phyloP scores from a whole-genome alignment of 1,140 invertebrate genomes.

The Drosophila guanche region DNA sequence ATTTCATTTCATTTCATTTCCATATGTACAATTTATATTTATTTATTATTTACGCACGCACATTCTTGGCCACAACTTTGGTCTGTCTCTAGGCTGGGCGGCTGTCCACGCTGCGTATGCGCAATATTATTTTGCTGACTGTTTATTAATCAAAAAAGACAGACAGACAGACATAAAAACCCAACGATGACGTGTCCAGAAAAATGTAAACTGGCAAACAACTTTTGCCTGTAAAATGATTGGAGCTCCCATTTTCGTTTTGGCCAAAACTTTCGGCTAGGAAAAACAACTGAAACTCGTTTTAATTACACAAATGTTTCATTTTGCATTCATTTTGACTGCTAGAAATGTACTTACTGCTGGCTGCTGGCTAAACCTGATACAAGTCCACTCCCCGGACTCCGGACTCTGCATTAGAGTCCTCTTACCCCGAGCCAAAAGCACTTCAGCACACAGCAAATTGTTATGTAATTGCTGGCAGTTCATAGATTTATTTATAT shows the following conservation, averaged over 20 bases:
- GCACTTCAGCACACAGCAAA: slow-evolving; percentile 30
- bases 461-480: slow-evolving; percentile 57
- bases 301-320: slow-evolving; percentile 48
- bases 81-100: slow-evolving; percentile 10
- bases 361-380: slow-evolving; percentile 22
- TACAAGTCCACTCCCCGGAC: slow-evolving; percentile 3
- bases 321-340: slow-evolving; percentile 28
- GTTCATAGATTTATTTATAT: slow-evolving; percentile 7
- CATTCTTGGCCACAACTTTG: slow-evolving; percentile 38
- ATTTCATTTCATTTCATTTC: slow-evolving; percentile 79
- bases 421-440: slow-evolving; percentile 1
- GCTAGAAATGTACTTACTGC: slow-evolving; percentile 29
- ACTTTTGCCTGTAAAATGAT: slow-evolving; percentile 5
- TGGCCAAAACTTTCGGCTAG: neutral
- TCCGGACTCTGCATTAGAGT: too few relatives aligned
- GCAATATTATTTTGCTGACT: slow-evolving; percentile 59
- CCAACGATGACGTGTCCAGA: slow-evolving; percentile 50
- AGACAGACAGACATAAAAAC: slow-evolving; percentile 30
- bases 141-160: slow-evolving; percentile 38
- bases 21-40: slow-evolving; percentile 64
- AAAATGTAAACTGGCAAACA: slow-evolving; percentile 51
- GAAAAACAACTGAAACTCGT: neutral
- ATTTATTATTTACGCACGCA: slow-evolving; percentile 68
- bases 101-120: slow-evolving; percentile 60
- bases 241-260: slow-evolving; percentile 11